Conservation (phyloP, 2,113 vertebrate genomes). For the Laticauda laticaudata region DNA sequence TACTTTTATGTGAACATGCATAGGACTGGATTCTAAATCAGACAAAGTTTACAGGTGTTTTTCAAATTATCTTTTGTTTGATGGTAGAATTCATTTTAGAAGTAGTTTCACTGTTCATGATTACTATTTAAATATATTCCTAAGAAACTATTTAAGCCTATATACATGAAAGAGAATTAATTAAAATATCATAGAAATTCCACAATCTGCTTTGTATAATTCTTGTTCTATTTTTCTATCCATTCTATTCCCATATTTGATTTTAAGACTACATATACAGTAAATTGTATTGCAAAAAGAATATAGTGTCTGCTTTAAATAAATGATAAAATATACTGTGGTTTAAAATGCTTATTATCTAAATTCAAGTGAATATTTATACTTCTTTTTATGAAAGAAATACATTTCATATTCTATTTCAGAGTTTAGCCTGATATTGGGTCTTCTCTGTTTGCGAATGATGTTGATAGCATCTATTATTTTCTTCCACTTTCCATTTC, state of each 20-base stretch:
- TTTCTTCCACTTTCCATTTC: constrained; percentile 34
- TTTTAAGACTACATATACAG: constrained; percentile 26
- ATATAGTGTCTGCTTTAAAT: constrained; percentile 33
- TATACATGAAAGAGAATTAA: neutral
- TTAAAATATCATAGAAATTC: constrained; percentile 24
- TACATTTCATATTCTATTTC: constrained; percentile 46
- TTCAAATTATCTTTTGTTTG: neutral
- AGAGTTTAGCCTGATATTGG: constrained; percentile 40
- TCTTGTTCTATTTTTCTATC: constrained; percentile 30
- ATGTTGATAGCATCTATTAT: constrained; percentile 20
- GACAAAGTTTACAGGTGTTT: neutral
- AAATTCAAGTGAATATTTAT: constrained; percentile 59
- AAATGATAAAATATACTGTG: constrained; percentile 33
- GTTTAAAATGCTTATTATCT: constrained; percentile 33
- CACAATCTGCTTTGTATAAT: constrained; percentile 28
- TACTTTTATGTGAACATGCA: neutral
- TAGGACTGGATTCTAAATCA: neutral
- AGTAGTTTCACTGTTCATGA: neutral
- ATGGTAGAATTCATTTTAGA: neutral
- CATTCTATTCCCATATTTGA: constrained; percentile 30
- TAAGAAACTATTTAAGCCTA: constrained; percentile 32
- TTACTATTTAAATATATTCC: neutral
- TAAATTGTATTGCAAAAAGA: constrained; percentile 19
- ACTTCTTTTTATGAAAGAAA: constrained; percentile 53
- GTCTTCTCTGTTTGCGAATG: constrained; percentile 44